Base-by-base conservation (phyloP, 2,888 invertebrate genomes). In the Brassicogethes aeneus region DNA sequence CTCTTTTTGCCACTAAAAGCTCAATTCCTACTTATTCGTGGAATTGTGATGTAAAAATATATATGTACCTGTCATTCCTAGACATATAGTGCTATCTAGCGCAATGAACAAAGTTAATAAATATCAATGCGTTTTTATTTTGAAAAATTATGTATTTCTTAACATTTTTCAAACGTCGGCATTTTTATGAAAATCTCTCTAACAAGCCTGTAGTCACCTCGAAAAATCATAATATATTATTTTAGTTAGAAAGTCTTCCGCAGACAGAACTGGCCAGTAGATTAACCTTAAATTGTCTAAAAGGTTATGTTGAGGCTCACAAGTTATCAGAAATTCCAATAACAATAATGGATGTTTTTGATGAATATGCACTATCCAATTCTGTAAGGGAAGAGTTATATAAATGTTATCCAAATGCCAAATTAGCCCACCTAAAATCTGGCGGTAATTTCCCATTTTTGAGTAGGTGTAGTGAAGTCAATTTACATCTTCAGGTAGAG, bases 381-480 rank as follows among this genome's bases (percentile, higher is more conserved):
- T 65, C 74, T 32, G 90, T 90, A 0, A 70, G 85, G 39, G 89
- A 90, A 56, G 86, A 88, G 57, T 70, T 90, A 51, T 86, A 86
- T 64, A 88, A 88, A 62, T 83, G 84, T 53, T 92, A 90, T 65
- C 90, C 91, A 0, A 75, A 82, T 45, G 90, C 89, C 1, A 88
- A 86, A 68, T 64, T 88, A 46, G 92, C 90, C 1, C 89, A 91
- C 66, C 69, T 92, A 36, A 93, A 93, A 64, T 80, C 77, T 48
- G 92, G 92, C 1, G 91, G 92, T 3, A 91, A 91, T 69, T 92
- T 92, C 66, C 92, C 92, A 0, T 92, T 90, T 61, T 71, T 93
- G 45, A 90, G 91, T 64, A 75, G 89, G 57, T 80, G 85, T 63
- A 85, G 85, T 56, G 92, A 93, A 74, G 89, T 91, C 38, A 91